Conservation (phyloP, 2,888 invertebrate species). For the Eupithecia tripunctaria region DNA sequence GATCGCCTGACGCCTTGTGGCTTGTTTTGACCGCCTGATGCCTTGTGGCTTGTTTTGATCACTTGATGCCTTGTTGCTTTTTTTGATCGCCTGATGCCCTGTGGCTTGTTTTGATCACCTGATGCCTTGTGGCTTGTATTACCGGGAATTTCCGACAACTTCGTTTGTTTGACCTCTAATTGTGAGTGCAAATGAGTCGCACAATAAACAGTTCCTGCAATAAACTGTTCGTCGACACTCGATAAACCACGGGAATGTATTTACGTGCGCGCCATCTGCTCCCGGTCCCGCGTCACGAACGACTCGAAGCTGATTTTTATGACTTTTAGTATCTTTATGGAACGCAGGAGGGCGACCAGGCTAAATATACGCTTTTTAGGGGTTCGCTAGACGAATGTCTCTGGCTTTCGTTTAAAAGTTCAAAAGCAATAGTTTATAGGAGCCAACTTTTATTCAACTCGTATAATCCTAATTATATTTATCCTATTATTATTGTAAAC, state of each 20-base stretch:
- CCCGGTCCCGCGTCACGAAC: slow-evolving; percentile 50
- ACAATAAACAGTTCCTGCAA: neutral
- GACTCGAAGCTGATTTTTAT: slow-evolving; percentile 50
- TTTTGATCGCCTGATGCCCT: neutral
- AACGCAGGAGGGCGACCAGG: slow-evolving; percentile 35
- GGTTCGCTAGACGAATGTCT: neutral
- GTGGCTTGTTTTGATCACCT: neutral
- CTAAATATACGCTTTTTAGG: slow-evolving; percentile 49
- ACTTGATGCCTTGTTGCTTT: too few relatives aligned
- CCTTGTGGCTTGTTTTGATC: too few relatives aligned
- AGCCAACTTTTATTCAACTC: neutral
- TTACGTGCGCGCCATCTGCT: slow-evolving; percentile 44
- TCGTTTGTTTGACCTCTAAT: neutral
- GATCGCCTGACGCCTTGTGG: too few relatives aligned
- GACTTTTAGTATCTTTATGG: slow-evolving; percentile 47
- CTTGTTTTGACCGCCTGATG: neutral
- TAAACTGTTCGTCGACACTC: neutral
- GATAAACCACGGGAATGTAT: slow-evolving; percentile 15
- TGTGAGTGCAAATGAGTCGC: neutral
- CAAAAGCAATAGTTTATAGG: neutral
- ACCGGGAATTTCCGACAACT: neutral
- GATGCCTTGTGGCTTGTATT: too few relatives aligned
- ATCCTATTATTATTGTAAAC: too few relatives aligned
- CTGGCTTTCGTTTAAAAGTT: neutral
- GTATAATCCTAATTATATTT: neutral